Base-by-base conservation (phyloP, 2,113 vertebrate genomes). In the Tragelaphus imberbis region DNA sequence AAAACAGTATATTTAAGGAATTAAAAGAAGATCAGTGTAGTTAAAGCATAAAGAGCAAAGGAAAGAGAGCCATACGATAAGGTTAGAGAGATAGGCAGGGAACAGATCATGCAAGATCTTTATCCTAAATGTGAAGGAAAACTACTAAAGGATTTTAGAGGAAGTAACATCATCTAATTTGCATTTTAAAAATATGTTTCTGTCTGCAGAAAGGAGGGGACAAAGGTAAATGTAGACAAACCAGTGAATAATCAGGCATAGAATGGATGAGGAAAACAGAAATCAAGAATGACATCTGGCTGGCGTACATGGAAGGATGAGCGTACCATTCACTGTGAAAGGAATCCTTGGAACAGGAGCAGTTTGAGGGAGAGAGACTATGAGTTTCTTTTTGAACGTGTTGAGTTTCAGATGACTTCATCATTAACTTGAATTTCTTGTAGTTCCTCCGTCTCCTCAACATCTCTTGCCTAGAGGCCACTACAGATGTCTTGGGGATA, bases 71-170 rank as follows among this genome's bases (percentile, higher is more conserved):
- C 44, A 4, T 91, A 61, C n/a, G 21, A 58, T 84, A 59, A 77
- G 23, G 14, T 53, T 51, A 13, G 68, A 65, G 51, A 68, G 36
- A 53, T 0, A 88, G 47, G 14, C 55, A 79, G 16, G 47, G 85
- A 25, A 44, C 51, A n/a, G 11, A 44, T 85, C 84, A 51, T 7
- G 25, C 25, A 95, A 36, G 61, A 86, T 68, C 15, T 89, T 96
- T 88, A 95, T 77, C 47, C 81, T 84, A 23, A 91, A n/a, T 75
- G 51, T 40, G 81, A 93, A 94, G 75, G 21, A 88, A 93, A 95
- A 92, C n/a, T 59, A 87, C 33, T 51, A 15, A 86, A 59, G 63
- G 30, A 58, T 49, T 90, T 77, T 91, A 95, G 87, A n/a, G 40
- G 5, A 95, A 49, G 27, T 71, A 23, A 88, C 80, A 30, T 91